Conservation (phyloP, 2,113 vertebrate genomes). For the Colius striatus region DNA sequence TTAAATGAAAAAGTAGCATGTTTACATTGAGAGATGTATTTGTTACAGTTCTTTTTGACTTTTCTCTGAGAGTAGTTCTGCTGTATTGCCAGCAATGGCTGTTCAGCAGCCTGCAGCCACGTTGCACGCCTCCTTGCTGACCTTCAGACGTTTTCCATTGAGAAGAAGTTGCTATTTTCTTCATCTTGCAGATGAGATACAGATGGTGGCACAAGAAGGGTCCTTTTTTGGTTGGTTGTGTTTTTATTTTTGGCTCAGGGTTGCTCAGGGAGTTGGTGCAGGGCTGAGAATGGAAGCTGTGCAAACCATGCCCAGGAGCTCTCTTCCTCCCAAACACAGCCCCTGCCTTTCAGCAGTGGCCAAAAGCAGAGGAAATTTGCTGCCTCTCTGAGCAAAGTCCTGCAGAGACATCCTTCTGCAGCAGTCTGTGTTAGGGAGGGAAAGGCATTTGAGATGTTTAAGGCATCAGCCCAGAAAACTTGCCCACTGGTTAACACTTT, state of each 20-base stretch:
- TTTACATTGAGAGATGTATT: background rate
- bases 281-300: background rate
- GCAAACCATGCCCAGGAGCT: background rate
- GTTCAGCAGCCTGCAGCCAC: background rate
- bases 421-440: background rate
- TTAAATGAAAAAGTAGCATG: background rate
- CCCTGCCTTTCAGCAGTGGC: background rate
- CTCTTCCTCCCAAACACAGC: background rate
- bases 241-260: fast-evolving
- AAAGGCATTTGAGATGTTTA: background rate
- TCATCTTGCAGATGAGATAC: background rate
- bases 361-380: background rate
- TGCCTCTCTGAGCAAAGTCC: background rate
- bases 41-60: background rate
- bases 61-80: background rate
- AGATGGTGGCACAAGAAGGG: background rate
- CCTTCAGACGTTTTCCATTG: background rate
- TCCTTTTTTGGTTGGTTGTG: background rate
- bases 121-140: background rate
- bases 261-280: background rate
- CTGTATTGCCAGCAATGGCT: background rate
- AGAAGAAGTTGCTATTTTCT: background rate
- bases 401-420: background rate
- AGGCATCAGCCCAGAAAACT: background rate
- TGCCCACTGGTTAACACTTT: background rate